Percentiles rank a stretch among this genome's conserved stretches.
These are phyloP conservation scores for Pachliopta kotzebuea DNA, from an alignment of 2,888 invertebrate species.

Conservation along the genomic window DNA sequence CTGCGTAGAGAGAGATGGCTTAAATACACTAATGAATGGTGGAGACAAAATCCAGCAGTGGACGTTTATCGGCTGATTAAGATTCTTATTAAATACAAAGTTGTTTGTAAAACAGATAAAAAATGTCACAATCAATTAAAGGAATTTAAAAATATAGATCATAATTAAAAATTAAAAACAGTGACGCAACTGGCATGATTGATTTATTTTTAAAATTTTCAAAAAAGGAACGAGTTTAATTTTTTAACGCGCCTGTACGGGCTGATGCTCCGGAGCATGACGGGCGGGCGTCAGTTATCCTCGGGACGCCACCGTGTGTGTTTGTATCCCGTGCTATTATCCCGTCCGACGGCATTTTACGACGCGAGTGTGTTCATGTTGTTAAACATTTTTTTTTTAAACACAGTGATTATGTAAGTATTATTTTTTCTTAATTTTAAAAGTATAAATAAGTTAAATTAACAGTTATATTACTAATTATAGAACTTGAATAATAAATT, in stretches of 20 bases:
- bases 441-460: not conserved
- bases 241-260: conserved; percentile 23
- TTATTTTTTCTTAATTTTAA: not conserved
- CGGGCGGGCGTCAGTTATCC: conserved; percentile 56
- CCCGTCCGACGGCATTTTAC: conserved; percentile 18
- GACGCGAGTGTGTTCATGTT: conserved; percentile 33
- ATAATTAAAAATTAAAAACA: too few species aligned
- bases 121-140: too few species aligned
- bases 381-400: conserved; percentile 29
- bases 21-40: too few species aligned
- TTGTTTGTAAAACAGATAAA: too few species aligned
- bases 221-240: conserved; percentile 6
- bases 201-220: not conserved
- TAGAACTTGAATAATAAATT: too few species aligned
- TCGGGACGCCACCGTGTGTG: conserved; percentile 52
- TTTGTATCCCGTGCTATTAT: conserved; percentile 39
- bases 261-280: conserved; percentile 39
- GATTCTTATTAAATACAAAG: too few species aligned
- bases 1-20: too few species aligned
- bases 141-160: too few species aligned
- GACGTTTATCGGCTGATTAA: too few species aligned
- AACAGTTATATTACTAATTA: too few species aligned
- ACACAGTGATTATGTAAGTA: conserved; percentile 30
- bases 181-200: too few species aligned
- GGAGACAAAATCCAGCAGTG: too few species aligned